Evolutionary conservation across 2,113 vertebrate genomes (phyloP).

Genomic region (Athene cunicularia): DNA sequence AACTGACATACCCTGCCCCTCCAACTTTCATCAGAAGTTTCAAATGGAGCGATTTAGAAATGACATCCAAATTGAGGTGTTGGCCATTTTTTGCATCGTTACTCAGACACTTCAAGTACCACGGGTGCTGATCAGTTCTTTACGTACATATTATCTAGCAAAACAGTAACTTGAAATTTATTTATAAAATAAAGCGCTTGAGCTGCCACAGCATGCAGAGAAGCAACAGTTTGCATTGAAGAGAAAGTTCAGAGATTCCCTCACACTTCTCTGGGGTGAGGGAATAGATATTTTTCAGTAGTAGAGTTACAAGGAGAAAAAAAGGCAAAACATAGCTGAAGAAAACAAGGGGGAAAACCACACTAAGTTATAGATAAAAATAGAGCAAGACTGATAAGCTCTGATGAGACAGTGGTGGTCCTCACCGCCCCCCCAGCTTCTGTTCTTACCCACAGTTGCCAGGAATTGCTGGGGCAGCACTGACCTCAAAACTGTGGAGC

Average conservation of each 20-base stretch:
- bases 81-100: background rate
- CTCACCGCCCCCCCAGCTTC: background rate
- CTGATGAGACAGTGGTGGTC: background rate
- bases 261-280: background rate
- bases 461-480: background rate
- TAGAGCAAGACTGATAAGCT: background rate
- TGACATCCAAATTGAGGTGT: background rate
- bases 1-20: background rate
- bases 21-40: background rate
- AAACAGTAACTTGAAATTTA: background rate
- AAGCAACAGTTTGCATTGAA: background rate
- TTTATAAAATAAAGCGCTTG: background rate
- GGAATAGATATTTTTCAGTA: background rate
- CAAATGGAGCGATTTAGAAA: background rate
- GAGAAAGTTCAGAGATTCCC: background rate
- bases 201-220: background rate
- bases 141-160: background rate
- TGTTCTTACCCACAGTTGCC: background rate
- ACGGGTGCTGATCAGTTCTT: background rate
- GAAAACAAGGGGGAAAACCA: background rate
- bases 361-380: background rate
- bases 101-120: background rate
- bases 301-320: background rate
- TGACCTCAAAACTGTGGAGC: background rate
- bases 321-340: background rate